These are phyloP conservation scores for Rhynchophorus ferrugineus DNA, from an alignment of 1,140 invertebrate genomes.

Conservation along the genomic window DNA sequence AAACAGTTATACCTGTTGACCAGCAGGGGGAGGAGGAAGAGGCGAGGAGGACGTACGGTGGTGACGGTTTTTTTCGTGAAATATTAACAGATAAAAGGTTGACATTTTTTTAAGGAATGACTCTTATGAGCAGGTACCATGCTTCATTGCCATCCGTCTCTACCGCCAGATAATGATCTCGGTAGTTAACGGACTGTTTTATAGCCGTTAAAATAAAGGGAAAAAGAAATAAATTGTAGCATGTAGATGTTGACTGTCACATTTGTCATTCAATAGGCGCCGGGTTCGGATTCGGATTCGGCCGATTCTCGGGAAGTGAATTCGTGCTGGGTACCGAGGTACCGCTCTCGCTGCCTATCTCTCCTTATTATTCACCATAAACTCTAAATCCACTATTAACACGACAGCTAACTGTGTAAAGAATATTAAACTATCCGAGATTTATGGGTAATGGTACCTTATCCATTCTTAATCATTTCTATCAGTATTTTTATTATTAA, in stretches of 20 bases:
- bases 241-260: conserved; percentile 24
- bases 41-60: no score
- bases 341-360: no score
- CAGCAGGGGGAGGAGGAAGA: no score
- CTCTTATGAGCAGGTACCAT: conserved; percentile 14
- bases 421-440: no score
- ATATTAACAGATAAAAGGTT: conserved; percentile 24
- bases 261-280: conserved; percentile 27
- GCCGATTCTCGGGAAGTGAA: conserved; percentile 1
- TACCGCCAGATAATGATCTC: conserved; percentile 25
- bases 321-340: no score
- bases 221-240: conserved; percentile 25
- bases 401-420: no score
- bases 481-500: no score
- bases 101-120: conserved; percentile 22
- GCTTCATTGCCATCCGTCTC: conserved; percentile 9
- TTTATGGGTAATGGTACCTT: no score
- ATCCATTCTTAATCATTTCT: no score
- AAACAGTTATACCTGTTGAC: not conserved
- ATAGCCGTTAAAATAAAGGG: conserved; percentile 28
- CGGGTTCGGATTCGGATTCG: conserved; percentile 1
- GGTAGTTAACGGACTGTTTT: conserved; percentile 27
- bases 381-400: no score
- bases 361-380: no score
- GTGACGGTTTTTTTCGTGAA: conserved; percentile 2